Conservation (phyloP, 92 coral and sea anemone genomes). For the Meandrina meandrites region DNA sequence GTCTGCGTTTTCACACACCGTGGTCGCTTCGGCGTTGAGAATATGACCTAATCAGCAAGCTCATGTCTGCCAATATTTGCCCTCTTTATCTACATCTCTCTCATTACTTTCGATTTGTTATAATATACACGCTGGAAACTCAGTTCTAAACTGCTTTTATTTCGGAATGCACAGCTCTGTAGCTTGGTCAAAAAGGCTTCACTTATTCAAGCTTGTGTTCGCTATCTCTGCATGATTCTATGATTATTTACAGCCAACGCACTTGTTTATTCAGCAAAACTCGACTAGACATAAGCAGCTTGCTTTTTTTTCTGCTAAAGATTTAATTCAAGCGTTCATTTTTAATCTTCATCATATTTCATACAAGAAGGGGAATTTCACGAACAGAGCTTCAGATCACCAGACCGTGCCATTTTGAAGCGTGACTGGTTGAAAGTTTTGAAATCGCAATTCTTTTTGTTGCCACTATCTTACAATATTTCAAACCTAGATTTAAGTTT, state of each 20-base stretch:
- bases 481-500: background rate
- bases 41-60: background rate
- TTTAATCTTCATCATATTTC: background rate
- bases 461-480: background rate
- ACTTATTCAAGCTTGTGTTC: background rate
- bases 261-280: constrained; percentile 10
- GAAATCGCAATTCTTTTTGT: background rate
- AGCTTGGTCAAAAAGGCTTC: background rate
- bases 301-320: background rate
- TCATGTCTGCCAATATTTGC: constrained; percentile 32
- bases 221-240: background rate
- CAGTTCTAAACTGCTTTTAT: background rate
- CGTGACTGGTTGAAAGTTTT: background rate
- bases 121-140: background rate
- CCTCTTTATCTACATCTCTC: background rate
- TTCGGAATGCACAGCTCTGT: background rate
- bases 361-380: background rate
- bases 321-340: background rate
- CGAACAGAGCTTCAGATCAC: background rate
- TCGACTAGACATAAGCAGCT: background rate
- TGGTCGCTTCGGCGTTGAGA: background rate
- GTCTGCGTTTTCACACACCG: background rate
- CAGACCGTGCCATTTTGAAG: background rate
- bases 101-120: background rate
- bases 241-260: background rate